Percentiles rank a stretch among this genome's conserved stretches.
These are phyloP conservation scores for Isurus oxyrinchus DNA, from an alignment of 2,113 vertebrate species.

Conservation along the genomic window DNA sequence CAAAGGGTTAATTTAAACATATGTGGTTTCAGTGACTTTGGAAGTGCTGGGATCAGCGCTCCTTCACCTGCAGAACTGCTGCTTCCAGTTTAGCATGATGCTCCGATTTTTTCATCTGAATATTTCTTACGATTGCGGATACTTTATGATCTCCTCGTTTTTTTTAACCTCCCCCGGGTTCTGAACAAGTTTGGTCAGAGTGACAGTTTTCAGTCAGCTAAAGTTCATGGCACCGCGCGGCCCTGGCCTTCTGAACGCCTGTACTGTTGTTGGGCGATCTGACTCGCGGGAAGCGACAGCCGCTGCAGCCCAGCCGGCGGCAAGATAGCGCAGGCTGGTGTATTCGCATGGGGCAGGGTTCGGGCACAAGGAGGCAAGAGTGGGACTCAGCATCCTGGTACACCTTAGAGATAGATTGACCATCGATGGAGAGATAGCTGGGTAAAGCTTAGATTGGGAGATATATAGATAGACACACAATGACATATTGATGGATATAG, in stretches of 20 bases:
- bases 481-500: neutral
- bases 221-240: neutral
- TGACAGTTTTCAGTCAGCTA: neutral
- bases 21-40: neutral
- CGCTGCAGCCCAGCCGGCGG: neutral
- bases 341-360: neutral
- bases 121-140: neutral
- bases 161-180: neutral
- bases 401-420: neutral
- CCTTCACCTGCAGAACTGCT: neutral
- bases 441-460: neutral
- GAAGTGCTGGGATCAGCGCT: neutral
- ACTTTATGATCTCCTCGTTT: neutral
- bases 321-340: neutral
- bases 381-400: neutral
- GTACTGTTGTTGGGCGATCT: neutral
- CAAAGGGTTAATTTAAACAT: constrained; percentile 9
- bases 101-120: neutral
- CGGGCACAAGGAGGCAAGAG: neutral
- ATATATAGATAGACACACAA: neutral
- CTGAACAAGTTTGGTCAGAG: neutral
- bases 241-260: neutral
- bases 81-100: neutral
- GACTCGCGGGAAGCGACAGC: neutral
- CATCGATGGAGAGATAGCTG: neutral